Evolutionary conservation across 1,140 invertebrate species (phyloP), one percentile per base, ranked within the genome.

Genomic region (Diprion similis): DNA sequence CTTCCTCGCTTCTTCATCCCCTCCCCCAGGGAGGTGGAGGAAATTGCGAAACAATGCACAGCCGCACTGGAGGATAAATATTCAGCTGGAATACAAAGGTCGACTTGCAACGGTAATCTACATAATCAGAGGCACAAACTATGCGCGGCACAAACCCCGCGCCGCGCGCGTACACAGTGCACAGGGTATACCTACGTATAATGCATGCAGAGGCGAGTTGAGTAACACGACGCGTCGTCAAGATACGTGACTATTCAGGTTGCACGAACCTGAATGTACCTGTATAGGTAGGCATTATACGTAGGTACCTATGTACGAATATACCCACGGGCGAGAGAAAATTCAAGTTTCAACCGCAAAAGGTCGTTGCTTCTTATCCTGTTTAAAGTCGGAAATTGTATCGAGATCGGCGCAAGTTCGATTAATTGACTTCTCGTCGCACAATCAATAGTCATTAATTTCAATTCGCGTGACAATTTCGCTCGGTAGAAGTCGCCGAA

Each of bases 41-140:
- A 73, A 68, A 18, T 48, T 37, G 59, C 65, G 64, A 66, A 66
- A 66, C 18, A 51, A 46, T 59, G 51, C 51, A 59, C 11, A 17
- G 11, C n/a, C 2, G 51, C 24, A 37, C 1, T 6, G 24, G 24
- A 37, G 24, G 24, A 59, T 59, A 59, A 59, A 59, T 59, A 59
- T 59, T 59, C 51, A 59, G 11, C n/a, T 59, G n/a, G 11, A 15
- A 59, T 59, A 59, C 51, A 59, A 59, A 59, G 51, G 51, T 59
- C 51, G 51, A 13, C 51, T 59, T 8, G 51, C 51, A 59, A 59
- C 51, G 51, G 51, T 59, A 59, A 59, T 59, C 51, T 59, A 59
- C 51, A 59, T 59, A 59, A 59, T 59, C 51, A 59, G 51, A 59
- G 51, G 11, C 51, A 15, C 51, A 59, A 59, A 37, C 24, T 37